Evolutionary conservation across 2,113 vertebrate species (phyloP).

Genomic region (Onychostoma macrolepis): DNA sequence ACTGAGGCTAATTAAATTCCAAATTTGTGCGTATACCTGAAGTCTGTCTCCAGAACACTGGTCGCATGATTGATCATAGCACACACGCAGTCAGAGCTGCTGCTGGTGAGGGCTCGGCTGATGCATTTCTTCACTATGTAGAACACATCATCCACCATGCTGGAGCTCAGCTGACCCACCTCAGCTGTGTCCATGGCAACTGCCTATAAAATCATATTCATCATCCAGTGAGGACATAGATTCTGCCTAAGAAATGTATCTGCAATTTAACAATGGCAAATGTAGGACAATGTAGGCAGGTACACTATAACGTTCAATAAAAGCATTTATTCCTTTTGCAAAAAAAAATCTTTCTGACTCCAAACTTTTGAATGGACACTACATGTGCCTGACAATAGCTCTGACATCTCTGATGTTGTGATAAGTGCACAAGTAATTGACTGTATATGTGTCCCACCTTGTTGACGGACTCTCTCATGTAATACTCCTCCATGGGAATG

Average conservation of each 20-base stretch:
- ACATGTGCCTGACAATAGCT: background rate
- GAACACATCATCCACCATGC: slow-evolving; percentile 98
- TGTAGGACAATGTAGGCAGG: background rate
- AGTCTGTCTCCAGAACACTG: slow-evolving; percentile 92
- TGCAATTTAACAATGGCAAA: background rate
- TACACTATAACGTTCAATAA: background rate
- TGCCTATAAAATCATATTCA: slow-evolving; percentile 75
- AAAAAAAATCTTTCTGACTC: background rate
- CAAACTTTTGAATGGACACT: background rate
- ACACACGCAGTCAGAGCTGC: slow-evolving; percentile 95
- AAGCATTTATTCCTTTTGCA: background rate
- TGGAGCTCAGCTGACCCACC: slow-evolving; percentile 94
- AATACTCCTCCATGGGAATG: slow-evolving; percentile 98
- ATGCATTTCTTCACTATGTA: slow-evolving; percentile 99
- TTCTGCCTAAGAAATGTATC: background rate
- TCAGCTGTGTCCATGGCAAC: slow-evolving; percentile 93
- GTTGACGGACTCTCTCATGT: slow-evolving; percentile 97
- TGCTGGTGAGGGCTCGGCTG: slow-evolving; percentile 92
- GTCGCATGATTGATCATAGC: slow-evolving; percentile 99
- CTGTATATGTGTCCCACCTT: slow-evolving; percentile 79
- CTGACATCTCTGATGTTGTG: background rate
- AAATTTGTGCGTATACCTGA: slow-evolving; percentile 79
- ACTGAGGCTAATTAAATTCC: background rate
- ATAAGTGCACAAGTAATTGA: background rate
- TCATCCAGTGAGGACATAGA: background rate